Base-by-base conservation (phyloP, 2,797 vertebrate species). In the Microhierax caerulescens region DNA sequence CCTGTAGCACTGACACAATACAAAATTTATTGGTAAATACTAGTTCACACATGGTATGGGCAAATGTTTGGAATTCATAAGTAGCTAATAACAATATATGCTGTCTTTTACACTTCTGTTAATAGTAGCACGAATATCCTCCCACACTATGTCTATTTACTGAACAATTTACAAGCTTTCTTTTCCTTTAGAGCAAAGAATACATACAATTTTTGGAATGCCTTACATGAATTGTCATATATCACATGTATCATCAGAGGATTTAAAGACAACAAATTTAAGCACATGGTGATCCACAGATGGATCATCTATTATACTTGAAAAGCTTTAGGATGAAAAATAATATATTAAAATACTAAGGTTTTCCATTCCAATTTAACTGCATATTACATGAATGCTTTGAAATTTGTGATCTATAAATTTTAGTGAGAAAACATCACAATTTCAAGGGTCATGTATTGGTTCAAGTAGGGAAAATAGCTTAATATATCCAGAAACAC, bases 61-160 rank as follows among this genome's bases (percentile, higher is more conserved):
- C 45, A 87, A 96, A 94, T 16, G 45, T 86, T 88, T 96, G 51
- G 73, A 90, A 93, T 88, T 91, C 78, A 91, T 50, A 93, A 74
- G 13, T 34, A 74, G 11, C 8, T 61, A 9, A 45, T 68, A 77
- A n/a, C 50, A 87, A 79, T 82, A 96, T 63, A 85, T 92, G 85
- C 59, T 68, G 85, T 68, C 19, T 57, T 94, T 94, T 70, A 79
- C 60, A 88, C 70, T 77, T 91, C n/a, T 92, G 30, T 69, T 84
- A 30, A 8, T 75, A 59, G 16, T 20, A 47, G 18, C 22, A 83
- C 28, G 37, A 84, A 81, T 90, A 57, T 72, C 7, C 10, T 65
- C 23, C 30, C 20, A 43, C 16, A 2, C 3, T 25, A 25, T 5
- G 3, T 20, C 14, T 86, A 39, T 45, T 83, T 88, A 57, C 39